Conservation (phyloP, 2,113 vertebrate species). For the Eulemur rufifrons region DNA sequence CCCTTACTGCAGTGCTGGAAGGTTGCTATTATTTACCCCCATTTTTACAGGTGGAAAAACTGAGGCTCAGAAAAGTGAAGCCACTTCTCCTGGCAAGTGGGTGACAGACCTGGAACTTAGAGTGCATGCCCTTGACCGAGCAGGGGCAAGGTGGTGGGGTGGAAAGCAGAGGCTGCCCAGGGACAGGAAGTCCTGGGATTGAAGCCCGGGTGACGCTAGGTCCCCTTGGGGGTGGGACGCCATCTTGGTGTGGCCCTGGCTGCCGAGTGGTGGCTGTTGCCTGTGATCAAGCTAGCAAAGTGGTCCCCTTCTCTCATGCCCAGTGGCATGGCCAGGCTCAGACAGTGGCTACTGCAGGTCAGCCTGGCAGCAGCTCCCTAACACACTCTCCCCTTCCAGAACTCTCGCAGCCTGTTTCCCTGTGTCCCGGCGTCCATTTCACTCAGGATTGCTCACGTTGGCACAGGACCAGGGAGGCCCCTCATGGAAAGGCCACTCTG, state of each 20-base stretch:
- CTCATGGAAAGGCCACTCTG: not conserved
- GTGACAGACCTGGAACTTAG: not conserved
- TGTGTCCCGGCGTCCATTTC: not conserved
- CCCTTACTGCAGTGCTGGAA: not conserved
- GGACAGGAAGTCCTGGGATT: not conserved
- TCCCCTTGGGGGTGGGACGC: too few species aligned
- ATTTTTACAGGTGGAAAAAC: not conserved
- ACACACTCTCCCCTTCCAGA: not conserved
- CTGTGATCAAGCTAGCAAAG: accelerated
- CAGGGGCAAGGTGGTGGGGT: not conserved
- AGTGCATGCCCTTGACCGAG: not conserved
- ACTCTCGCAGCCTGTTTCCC: not conserved
- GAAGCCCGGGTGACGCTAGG: not conserved
- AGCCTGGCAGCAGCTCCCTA: not conserved
- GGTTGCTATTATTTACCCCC: not conserved
- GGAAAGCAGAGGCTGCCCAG: not conserved
- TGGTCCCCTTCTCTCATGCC: not conserved
- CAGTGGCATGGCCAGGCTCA: not conserved
- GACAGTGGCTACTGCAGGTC: too few species aligned
- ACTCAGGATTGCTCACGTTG: not conserved
- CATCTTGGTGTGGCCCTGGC: not conserved
- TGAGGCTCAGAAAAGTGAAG: not conserved
- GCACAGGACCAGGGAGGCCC: not conserved
- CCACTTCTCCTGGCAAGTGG: not conserved
- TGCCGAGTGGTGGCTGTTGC: not conserved